Conservation (phyloP, 2,888 invertebrate genomes). For the Harpagoxenus sublaevis region DNA sequence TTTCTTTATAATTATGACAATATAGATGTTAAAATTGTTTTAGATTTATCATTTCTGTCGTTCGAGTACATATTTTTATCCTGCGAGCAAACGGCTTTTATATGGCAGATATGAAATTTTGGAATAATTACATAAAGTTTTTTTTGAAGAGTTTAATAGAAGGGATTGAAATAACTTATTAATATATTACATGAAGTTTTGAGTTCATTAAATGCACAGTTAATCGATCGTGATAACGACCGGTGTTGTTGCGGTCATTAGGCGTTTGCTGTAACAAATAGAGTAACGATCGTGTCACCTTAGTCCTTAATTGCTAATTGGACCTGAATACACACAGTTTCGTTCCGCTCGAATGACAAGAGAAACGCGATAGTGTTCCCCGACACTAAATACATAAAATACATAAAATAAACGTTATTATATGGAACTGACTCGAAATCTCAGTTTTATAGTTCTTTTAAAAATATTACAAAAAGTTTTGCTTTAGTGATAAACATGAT, state of each 20-base stretch:
- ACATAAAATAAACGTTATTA: not conserved
- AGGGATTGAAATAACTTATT: not conserved
- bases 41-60: not conserved
- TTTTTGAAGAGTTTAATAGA: constrained; percentile 14
- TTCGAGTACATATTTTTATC: not conserved
- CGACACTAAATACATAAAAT: not conserved
- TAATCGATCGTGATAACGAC: constrained; percentile 7
- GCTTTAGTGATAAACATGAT: not conserved
- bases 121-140: not conserved
- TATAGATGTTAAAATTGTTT: not conserved
- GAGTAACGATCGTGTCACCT: constrained; percentile 81
- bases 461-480: not conserved
- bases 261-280: constrained; percentile 53
- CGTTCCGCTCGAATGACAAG: constrained; percentile 29
- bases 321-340: constrained; percentile 67
- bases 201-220: constrained; percentile 1
- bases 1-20: not conserved
- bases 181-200: not conserved
- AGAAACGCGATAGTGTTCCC: not conserved
- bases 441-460: not conserved
- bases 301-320: constrained; percentile 82
- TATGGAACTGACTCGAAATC: not conserved
- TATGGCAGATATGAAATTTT: not conserved
- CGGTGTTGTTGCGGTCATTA: constrained; percentile 6
- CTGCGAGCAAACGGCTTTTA: not conserved